phyloP scores from a whole-genome alignment of 2,888 invertebrate species.

The Physocephala rufipes region DNA sequence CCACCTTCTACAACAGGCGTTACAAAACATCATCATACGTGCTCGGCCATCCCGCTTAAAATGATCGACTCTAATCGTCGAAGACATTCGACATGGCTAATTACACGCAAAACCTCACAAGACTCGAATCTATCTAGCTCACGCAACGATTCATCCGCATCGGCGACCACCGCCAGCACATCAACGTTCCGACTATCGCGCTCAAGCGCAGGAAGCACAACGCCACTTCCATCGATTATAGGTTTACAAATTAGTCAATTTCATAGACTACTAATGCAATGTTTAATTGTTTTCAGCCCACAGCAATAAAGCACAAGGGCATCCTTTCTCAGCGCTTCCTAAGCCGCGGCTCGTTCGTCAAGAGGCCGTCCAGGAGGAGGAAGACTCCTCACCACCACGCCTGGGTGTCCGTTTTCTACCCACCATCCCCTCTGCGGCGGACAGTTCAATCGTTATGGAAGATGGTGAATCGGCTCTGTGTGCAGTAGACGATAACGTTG shows the following conservation, averaged over 20 bases:
- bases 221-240: slow-evolving; percentile 64
- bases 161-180: slow-evolving; percentile 89
- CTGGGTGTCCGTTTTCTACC: slow-evolving; percentile 73
- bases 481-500: slow-evolving; percentile 45
- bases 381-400: slow-evolving; percentile 66
- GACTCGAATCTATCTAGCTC: slow-evolving; percentile 92
- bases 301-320: slow-evolving; percentile 54
- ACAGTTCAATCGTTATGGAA: slow-evolving; percentile 75
- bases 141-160: slow-evolving; percentile 90
- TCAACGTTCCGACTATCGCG: slow-evolving; percentile 90
- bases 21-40: slow-evolving; percentile 68
- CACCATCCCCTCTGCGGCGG: slow-evolving; percentile 79
- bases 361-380: slow-evolving; percentile 81
- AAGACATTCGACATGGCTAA: slow-evolving; percentile 86
- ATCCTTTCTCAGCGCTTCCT: slow-evolving; percentile 52
- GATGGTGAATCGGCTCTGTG: slow-evolving; percentile 67
- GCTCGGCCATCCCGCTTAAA: slow-evolving; percentile 74
- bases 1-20: slow-evolving; percentile 65
- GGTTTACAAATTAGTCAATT: slow-evolving; percentile 48
- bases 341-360: slow-evolving; percentile 84
- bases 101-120: slow-evolving; percentile 91
- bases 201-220: slow-evolving; percentile 75
- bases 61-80: slow-evolving; percentile 74
- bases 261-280: background rate
- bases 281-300: slow-evolving; percentile 54